phyloP scores from a whole-genome alignment of 2,797 vertebrate genomes.

The Myiotriccus ornatus region DNA sequence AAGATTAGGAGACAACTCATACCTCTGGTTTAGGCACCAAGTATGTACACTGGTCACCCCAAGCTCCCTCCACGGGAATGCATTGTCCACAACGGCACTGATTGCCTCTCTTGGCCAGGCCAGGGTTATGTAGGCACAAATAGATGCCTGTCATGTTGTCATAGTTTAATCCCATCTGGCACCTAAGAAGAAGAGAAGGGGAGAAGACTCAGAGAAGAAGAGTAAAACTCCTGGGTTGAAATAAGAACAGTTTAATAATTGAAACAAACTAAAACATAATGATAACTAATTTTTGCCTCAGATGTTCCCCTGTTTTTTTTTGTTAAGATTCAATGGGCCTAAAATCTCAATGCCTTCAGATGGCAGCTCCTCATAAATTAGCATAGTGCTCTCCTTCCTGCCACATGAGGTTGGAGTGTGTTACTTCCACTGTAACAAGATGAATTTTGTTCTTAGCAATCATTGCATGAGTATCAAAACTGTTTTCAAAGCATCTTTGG shows the following conservation, averaged over 20 bases:
- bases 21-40: background rate
- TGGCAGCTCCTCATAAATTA: background rate
- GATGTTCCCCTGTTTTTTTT: background rate
- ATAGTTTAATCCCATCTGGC: background rate
- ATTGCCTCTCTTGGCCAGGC: background rate
- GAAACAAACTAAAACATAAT: background rate
- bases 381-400: background rate
- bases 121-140: background rate
- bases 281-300: background rate
- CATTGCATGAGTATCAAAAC: background rate
- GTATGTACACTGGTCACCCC: rapidly evolving
- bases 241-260: background rate
- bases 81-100: background rate
- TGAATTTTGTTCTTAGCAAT: background rate
- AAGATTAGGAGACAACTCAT: background rate
- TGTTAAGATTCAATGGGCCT: background rate
- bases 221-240: background rate
- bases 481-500: background rate
- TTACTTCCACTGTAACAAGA: background rate
- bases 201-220: background rate
- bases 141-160: too few species aligned
- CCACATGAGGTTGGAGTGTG: background rate
- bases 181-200: background rate
- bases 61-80: background rate
- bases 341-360: background rate